Base-by-base conservation (phyloP, 2,888 invertebrate genomes). In the Belgica antarctica region DNA sequence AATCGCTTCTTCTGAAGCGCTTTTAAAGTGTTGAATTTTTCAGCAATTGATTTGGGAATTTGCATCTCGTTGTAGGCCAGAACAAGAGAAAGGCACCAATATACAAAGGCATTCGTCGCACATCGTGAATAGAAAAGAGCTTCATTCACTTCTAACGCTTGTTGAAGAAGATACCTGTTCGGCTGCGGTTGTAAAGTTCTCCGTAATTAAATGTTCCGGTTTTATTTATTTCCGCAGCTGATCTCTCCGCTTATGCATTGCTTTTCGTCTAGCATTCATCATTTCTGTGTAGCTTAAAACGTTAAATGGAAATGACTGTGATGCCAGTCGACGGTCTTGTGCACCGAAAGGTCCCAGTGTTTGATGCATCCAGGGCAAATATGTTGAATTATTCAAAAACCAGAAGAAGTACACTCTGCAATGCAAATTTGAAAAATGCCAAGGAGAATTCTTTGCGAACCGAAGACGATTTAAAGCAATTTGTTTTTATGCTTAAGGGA, bases 151-250 rank as follows among this genome's bases (percentile, higher is more conserved):
- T 4, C 17, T 5, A 22, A 12, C 22, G 52, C 41, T 41, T 41
- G 2, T 19, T 52, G 17, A 52, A 7, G 22, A 17, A 52, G 22
- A 52, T 52, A 28, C 61, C 61, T 61, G n/a, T 61, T 61, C n/a
- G 25, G n/a, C 28, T 27, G 7, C n/a, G 2, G 8, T 12, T 15
- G 4, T 8, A 52, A 22, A 52, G 12, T 22, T 52, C 22, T 47
- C 15, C 61, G 5, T 61, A 61, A 61, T 61, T 25, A 61, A 61
- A 61, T n/a, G 27, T 61, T 52, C 52, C 52, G 22, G 22, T 10
- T 41, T 41, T n/a, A n/a, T n/a, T n/a, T n/a, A n/a, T n/a, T n/a
- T 10, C 41, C 3, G 15, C 12, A 41, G 41, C 41, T 15, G 15
- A n/a, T 41, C 10, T 41, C 41, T 10, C 10, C 41, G n/a, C n/a